Conservation (phyloP, 2,113 vertebrate species). For the Dinomys branickii region DNA sequence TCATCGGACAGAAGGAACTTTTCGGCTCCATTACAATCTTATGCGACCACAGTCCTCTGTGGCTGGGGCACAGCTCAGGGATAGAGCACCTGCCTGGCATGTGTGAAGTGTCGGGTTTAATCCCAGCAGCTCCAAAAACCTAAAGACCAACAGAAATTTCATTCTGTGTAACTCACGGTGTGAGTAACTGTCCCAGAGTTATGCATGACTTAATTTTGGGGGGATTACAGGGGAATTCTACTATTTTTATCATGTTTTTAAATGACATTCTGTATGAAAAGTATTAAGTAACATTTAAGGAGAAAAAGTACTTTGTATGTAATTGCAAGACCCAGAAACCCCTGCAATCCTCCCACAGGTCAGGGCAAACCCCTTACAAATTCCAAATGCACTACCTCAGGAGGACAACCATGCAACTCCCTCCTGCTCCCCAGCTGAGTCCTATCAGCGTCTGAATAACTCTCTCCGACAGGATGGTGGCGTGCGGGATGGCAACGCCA, state of each 20-base stretch:
- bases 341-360: not conserved
- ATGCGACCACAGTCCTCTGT: not conserved
- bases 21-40: not conserved
- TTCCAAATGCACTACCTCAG: not conserved
- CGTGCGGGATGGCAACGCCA: not conserved
- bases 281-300: slow-evolving; percentile 11
- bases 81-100: not conserved
- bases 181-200: not conserved
- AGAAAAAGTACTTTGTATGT: not conserved
- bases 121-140: not conserved
- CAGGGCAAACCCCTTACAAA: not conserved
- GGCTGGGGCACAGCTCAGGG: not conserved
- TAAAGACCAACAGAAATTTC: not conserved
- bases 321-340: not conserved
- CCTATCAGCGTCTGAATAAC: not conserved
- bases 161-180: not conserved
- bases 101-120: not conserved
- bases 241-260: not conserved
- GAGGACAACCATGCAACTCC: not conserved
- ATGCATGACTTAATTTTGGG: too few species aligned
- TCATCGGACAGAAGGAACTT: not conserved
- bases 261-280: not conserved
- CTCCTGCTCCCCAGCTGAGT: not conserved
- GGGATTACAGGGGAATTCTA: not conserved
- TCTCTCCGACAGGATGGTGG: not conserved